A percentile compares a stretch with the other conserved stretches of the same genome.
Conservation (phyloP, 1,140 invertebrate species). For the Cherax quadricarinatus region DNA sequence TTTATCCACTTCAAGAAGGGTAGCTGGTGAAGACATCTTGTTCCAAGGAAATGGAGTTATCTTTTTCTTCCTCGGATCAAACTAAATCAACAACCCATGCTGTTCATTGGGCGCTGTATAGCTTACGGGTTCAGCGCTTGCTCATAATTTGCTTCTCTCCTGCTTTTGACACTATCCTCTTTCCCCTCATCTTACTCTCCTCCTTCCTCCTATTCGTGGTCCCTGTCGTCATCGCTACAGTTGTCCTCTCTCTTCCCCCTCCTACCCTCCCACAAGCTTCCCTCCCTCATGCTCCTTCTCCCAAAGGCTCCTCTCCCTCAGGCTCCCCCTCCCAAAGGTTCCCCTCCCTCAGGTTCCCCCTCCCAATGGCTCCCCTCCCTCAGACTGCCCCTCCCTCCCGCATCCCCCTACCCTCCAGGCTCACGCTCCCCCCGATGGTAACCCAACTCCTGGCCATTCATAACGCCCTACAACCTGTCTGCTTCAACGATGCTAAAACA, state of each 20-base stretch:
- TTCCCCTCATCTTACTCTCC: no score
- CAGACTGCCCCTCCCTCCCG: neutral
- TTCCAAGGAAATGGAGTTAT: no score
- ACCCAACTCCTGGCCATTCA: conserved; percentile 39
- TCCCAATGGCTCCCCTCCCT: neutral
- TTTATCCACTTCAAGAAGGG: no score
- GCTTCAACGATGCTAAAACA: conserved; percentile 31
- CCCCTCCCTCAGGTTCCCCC: neutral
- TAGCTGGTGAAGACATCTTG: no score
- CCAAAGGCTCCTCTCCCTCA: neutral
- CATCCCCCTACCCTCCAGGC: neutral
- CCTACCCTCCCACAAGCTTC: neutral
- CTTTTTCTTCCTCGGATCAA: no score
- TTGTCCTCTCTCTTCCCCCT: neutral
- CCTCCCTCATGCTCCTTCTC: neutral
- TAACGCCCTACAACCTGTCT: conserved; percentile 45
- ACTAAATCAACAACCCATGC: no score
- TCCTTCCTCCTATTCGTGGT: no score
- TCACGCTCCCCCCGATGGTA: neutral
- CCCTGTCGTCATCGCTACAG: no score
- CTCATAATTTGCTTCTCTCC: no score
- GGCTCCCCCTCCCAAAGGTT: neutral
- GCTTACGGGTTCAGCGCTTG: no score
- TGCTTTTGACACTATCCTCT: neutral
- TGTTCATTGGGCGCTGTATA: no score